Conservation (phyloP, 2,113 vertebrate genomes). For the Cebus imitator region DNA sequence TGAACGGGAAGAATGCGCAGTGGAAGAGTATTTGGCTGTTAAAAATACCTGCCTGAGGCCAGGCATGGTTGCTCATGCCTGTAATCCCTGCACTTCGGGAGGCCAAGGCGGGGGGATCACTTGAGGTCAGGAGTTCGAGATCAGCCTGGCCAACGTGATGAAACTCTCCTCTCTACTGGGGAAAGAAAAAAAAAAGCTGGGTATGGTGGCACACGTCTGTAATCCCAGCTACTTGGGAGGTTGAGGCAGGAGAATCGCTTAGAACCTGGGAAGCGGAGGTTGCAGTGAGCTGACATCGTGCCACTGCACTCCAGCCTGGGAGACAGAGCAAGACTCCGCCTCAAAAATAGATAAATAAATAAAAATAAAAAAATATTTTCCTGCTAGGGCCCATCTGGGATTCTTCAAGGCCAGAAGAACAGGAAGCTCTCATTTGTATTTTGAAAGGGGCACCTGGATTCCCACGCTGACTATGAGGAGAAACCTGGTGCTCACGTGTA, state of each 20-base stretch:
- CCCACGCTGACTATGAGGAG: background rate
- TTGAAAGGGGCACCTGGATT: background rate
- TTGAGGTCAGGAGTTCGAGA: background rate
- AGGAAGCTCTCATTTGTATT: background rate
- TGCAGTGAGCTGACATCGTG: background rate
- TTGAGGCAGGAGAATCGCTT: background rate
- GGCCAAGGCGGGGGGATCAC: background rate
- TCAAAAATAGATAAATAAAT: background rate
- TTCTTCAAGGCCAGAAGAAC: background rate
- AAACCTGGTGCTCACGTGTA: background rate
- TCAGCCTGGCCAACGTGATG: background rate
- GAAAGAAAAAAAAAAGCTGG: background rate
- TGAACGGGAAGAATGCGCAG: accelerated
- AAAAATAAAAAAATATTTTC: background rate
- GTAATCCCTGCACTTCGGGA: background rate
- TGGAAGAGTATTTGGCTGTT: too few relatives aligned
- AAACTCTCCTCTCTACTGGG: background rate
- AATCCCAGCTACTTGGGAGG: background rate
- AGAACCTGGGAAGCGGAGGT: background rate
- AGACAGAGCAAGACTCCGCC: background rate
- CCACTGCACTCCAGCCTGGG: background rate
- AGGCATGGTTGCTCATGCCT: background rate
- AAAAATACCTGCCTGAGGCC: background rate
- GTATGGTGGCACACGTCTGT: background rate
- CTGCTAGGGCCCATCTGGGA: background rate